phyloP scores from a whole-genome alignment of 2,888 invertebrate genomes.

The Autographa pulchrina region DNA sequence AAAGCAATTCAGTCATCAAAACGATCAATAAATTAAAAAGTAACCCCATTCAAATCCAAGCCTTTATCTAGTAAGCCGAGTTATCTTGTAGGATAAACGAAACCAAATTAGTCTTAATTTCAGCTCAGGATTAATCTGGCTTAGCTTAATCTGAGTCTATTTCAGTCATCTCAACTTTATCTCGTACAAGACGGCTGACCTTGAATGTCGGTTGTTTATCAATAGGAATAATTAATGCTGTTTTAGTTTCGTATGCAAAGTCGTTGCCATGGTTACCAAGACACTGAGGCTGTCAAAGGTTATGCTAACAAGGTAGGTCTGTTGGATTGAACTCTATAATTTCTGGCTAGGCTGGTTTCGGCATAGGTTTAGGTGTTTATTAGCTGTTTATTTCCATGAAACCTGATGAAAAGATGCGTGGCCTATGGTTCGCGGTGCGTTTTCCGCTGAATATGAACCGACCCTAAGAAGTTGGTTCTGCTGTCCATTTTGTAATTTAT shows the following conservation, averaged over 20 bases:
- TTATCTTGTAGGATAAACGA: slow-evolving; percentile 8
- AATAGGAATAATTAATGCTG: slow-evolving; percentile 25
- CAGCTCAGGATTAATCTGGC: slow-evolving; percentile 26
- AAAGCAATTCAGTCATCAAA: too few relatives aligned
- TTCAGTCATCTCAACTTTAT: slow-evolving; percentile 22
- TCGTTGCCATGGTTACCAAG: background rate
- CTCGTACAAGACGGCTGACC: slow-evolving; percentile 13
- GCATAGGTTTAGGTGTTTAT: too few relatives aligned
- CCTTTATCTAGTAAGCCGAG: background rate
- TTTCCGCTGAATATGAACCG: too few relatives aligned
- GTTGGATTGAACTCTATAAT: background rate
- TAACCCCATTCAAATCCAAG: background rate
- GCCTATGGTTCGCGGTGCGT: too few relatives aligned
- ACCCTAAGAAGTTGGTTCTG: too few relatives aligned
- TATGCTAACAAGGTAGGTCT: background rate
- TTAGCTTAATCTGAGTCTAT: slow-evolving; percentile 16
- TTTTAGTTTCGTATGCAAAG: background rate
- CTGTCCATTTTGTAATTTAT: too few relatives aligned
- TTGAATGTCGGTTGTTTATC: slow-evolving; percentile 14
- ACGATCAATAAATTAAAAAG: too few relatives aligned
- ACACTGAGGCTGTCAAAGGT: background rate
- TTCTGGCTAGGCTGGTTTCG: background rate
- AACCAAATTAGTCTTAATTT: slow-evolving; percentile 7
- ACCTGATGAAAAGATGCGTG: too few relatives aligned
- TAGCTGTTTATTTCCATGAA: too few relatives aligned